These are phyloP conservation scores for Galemys pyrenaicus DNA, from an alignment of 2,113 vertebrate genomes.

Conservation along the genomic window DNA sequence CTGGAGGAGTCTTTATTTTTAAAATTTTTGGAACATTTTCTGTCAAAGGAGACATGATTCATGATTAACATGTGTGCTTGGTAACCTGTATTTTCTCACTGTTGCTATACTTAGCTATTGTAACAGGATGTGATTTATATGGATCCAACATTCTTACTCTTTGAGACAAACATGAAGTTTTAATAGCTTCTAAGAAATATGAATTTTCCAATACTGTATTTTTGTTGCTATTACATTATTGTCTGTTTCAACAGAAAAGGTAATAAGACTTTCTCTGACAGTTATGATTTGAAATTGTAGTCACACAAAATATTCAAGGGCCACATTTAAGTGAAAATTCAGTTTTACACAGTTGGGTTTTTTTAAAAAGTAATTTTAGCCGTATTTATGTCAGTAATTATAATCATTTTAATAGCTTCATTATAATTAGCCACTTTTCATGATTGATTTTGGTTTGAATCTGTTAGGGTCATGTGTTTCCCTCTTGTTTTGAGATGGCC, in stretches of 20 bases:
- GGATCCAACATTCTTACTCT: constrained; percentile 13
- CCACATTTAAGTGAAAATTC: background rate
- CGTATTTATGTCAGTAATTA: background rate
- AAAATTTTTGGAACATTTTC: constrained; percentile 23
- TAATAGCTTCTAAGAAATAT: constrained; percentile 48
- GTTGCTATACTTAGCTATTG: constrained; percentile 31
- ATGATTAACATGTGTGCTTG: background rate
- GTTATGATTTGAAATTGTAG: background rate
- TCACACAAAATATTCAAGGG: background rate
- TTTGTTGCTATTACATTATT: constrained; percentile 3
- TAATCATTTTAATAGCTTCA: constrained; percentile 5
- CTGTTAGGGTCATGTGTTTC: background rate
- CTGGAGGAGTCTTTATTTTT: constrained; percentile 32
- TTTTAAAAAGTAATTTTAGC: background rate
- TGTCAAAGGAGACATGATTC: background rate
- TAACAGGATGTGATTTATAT: constrained; percentile 4
- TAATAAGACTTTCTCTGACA: background rate
- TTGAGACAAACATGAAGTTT: background rate
- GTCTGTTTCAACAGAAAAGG: constrained; percentile 11
- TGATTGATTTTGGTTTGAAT: constrained; percentile 25
- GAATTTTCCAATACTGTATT: constrained; percentile 1
- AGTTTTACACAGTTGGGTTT: background rate
- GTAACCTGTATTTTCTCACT: constrained; percentile 23
- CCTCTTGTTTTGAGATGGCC: background rate
- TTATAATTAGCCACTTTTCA: background rate